phyloP scores from a whole-genome alignment of 2,113 vertebrate genomes.

The Danio rerio region GRCz12tu NC_133199.1:17438501-17439000 shows the following conservation, averaged over 20 bases:
- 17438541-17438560: too few relatives aligned
- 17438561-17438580: too few relatives aligned
- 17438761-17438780: background rate
- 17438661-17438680: background rate
- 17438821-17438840: background rate
- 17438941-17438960: constrained; percentile 60
- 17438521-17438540: too few relatives aligned
- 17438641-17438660: background rate
- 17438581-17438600: too few relatives aligned
- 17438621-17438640: too few relatives aligned
- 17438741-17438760: background rate
- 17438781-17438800: background rate
- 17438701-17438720: background rate
- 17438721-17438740: background rate
- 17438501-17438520: too few relatives aligned
- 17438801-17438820: background rate
- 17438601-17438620: too few relatives aligned
- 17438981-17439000: constrained; percentile 58
- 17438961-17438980: constrained; percentile 65
- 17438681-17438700: background rate
- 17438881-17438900: background rate
- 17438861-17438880: constrained; percentile 18
- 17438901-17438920: constrained; percentile 37
- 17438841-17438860: constrained; percentile 5
- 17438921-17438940: constrained; percentile 54